Evolutionary conservation across 2,113 vertebrate genomes (phyloP).

Genomic region (Grammomys surdaster): DNA sequence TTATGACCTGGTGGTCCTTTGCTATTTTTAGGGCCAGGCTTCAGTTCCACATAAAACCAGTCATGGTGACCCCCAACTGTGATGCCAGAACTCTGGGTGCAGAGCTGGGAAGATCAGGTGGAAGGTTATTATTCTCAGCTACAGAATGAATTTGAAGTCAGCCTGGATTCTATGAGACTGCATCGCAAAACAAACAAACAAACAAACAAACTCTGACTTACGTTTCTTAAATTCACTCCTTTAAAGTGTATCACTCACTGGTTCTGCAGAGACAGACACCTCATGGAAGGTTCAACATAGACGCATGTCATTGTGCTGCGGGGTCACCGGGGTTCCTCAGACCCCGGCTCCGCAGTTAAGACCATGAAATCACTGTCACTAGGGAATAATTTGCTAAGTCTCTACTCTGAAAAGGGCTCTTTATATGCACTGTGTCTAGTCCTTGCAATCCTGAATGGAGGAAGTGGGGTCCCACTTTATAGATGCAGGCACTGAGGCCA

Average conservation of each 20-base stretch:
- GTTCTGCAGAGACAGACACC: background rate
- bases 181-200: background rate
- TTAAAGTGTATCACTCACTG: background rate
- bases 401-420: background rate
- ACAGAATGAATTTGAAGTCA: background rate
- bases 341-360: background rate
- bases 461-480: background rate
- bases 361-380: background rate
- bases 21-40: background rate
- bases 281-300: background rate
- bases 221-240: background rate
- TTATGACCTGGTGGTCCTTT: background rate
- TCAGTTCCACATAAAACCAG: background rate
- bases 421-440: background rate
- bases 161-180: background rate
- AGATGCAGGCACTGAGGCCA: background rate
- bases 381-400: background rate
- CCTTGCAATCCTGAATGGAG: background rate
- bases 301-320: background rate
- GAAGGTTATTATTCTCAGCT: background rate
- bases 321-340: background rate
- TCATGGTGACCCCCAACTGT: too few relatives aligned
- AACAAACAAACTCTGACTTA: background rate
- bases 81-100: background rate
- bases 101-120: too few relatives aligned